phyloP scores from a whole-genome alignment of 2,888 invertebrate species.

The Eilema griseolum region DNA sequence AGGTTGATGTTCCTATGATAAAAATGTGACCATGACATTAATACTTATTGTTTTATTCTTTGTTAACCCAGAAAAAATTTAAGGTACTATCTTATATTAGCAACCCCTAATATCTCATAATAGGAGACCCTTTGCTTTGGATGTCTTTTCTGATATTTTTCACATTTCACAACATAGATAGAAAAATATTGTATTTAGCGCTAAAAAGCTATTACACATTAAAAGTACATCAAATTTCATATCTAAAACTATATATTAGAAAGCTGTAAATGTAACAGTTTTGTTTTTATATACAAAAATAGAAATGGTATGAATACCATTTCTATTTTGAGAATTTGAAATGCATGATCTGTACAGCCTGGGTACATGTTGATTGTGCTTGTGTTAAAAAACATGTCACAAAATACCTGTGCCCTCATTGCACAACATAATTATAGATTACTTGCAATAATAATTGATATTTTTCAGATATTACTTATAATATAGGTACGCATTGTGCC shows the following conservation, averaged over 20 bases:
- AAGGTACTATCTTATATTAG: background rate
- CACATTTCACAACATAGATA: conserved; percentile 2
- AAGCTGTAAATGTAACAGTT: no score
- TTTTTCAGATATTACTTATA: no score
- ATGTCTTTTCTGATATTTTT: conserved; percentile 2
- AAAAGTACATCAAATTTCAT: conserved; percentile 5
- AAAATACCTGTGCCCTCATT: no score
- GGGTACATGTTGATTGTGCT: no score
- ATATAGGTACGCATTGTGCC: no score
- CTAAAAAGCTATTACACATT: background rate
- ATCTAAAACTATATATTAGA: background rate
- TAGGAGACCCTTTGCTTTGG: conserved; percentile 2
- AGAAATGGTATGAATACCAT: no score
- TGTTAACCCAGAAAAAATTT: background rate
- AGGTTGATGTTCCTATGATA: background rate
- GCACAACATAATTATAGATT: no score
- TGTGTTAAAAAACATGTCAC: no score
- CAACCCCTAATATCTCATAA: background rate
- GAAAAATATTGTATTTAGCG: background rate
- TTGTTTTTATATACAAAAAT: no score
- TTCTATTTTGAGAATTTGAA: no score
- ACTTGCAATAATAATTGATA: no score
- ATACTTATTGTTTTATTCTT: conserved; percentile 2
- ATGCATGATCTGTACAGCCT: no score
- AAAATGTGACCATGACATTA: conserved; percentile 1